Evolutionary conservation across 2,888 invertebrate species (phyloP).

Genomic region (Branchipolynoe longqiensis): DNA sequence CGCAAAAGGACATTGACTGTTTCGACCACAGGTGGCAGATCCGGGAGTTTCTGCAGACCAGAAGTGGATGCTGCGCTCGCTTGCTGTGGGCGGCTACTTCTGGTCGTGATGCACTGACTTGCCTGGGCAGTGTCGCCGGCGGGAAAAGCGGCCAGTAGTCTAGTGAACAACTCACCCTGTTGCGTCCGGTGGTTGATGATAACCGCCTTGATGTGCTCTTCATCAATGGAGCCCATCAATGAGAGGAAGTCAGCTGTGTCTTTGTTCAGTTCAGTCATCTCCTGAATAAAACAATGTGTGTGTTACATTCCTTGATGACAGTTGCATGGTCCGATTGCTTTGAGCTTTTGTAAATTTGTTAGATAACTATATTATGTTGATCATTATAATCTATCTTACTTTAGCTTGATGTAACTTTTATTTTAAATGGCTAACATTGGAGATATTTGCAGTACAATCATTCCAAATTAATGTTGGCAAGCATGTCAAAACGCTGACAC

Average conservation of each 20-base stretch:
- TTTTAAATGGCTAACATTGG: no score
- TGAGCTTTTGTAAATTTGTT: no score
- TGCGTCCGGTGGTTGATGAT: conserved; percentile 1
- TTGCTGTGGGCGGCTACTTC: not conserved
- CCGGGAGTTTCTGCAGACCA: no score
- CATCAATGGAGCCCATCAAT: not conserved
- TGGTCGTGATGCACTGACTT: not conserved
- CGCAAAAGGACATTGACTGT: not conserved
- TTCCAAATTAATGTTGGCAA: no score
- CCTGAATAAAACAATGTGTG: no score
- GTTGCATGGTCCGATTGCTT: no score
- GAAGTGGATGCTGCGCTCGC: not conserved
- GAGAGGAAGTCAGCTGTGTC: not conserved
- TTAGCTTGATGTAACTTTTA: no score
- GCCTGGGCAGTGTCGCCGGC: not conserved
- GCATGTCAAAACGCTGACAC: no score
- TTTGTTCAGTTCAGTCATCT: not conserved
- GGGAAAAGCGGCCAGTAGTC: not conserved
- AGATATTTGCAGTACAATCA: no score
- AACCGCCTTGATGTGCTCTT: not conserved
- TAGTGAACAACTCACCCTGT: not conserved
- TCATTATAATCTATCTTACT: no score
- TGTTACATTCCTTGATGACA: no score
- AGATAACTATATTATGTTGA: no score
- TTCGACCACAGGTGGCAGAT: not conserved